Evolutionary conservation across 2,797 vertebrate genomes (phyloP), one percentile per base, ranked within the genome.

Genomic region (Paratrypauchen microcephalus): DNA sequence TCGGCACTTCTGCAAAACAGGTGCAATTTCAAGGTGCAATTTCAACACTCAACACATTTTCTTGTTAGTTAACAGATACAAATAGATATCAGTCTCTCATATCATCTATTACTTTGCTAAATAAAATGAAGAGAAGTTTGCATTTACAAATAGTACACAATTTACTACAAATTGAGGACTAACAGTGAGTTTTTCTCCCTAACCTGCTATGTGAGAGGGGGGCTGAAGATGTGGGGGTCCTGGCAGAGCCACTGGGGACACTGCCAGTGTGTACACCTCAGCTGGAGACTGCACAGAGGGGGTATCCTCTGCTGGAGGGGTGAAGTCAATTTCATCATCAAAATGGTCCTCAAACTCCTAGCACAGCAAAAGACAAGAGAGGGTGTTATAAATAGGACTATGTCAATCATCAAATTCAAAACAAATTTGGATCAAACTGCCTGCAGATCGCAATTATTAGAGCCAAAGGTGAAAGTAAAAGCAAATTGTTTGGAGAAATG

Each of bases 341-440:
- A 98, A 97, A 87, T 98, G 96, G 92, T 99, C 97, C 88, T 99
- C 97, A 89, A 99, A 99, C 82, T 99, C 97, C 97, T 99, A 77
- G 0, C 5, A 50, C 4, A 56, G 65, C 21, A 65, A 19, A 15
- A 66, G 0, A 45, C 41, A 39, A 66, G 2, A 18, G 70, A 65
- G 32, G 15, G 6, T 15, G 4, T 23, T 21, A 24, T 41, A 41
- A 36, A 9, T 45, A 15, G 13, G 13, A 13, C 41, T 15, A 45
- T 45, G 41, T 13, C 3, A 4, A 16, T 3, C 13, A 59, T 59
- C 16, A 56, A 56, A 26, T 56, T 36, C 0, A 21, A 21, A 59
- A 41, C 4, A n/a, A 19, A n/a, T n/a, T 3, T 2, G 50, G 50
- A 52, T 52, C 50, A 52, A 21, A n/a, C 9, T 3, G n/a, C 19